Evolutionary conservation across 2,888 invertebrate species (phyloP).

Genomic region (Melikaiella ostensackeni): DNA sequence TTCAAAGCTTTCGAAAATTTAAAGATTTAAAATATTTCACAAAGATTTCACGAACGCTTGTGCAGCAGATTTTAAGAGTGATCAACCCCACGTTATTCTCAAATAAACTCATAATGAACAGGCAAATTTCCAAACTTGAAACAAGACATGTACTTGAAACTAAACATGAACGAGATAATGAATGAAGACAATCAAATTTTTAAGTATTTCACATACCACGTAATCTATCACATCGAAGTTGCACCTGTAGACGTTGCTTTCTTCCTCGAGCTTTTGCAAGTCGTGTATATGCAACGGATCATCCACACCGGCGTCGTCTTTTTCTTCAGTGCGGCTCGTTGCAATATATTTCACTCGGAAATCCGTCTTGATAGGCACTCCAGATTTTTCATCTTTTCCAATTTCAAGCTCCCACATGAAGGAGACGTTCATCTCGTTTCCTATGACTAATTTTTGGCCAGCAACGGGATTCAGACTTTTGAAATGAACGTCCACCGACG

Average conservation of each 20-base stretch:
- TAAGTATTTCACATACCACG: slow-evolving; percentile 79
- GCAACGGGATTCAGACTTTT: slow-evolving; percentile 83
- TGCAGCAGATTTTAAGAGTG: too few species aligned
- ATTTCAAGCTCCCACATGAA: slow-evolving; percentile 88
- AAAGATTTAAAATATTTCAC: too few species aligned
- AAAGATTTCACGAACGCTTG: too few species aligned
- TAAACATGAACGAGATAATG: background rate
- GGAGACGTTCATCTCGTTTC: slow-evolving; percentile 86
- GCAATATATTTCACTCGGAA: slow-evolving; percentile 82
- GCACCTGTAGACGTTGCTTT: slow-evolving; percentile 78
- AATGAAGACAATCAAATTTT: slow-evolving; percentile 12
- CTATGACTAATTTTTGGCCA: slow-evolving; percentile 83
- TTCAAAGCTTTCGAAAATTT: too few species aligned
- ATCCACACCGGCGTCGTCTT: slow-evolving; percentile 66
- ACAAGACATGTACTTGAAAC: background rate
- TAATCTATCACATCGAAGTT: slow-evolving; percentile 90
- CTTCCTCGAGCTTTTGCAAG: slow-evolving; percentile 77
- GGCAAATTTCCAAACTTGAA: background rate
- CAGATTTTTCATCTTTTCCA: slow-evolving; percentile 72
- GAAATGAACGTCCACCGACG: slow-evolving; percentile 81
- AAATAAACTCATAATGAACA: background rate
- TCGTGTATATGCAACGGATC: slow-evolving; percentile 74
- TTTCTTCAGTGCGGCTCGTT: slow-evolving; percentile 68
- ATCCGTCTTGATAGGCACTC: slow-evolving; percentile 80
- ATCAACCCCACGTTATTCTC: background rate